These are phyloP conservation scores for Acanthurus tractus DNA, from an alignment of 2,797 vertebrate genomes.

Conservation along the genomic window DNA sequence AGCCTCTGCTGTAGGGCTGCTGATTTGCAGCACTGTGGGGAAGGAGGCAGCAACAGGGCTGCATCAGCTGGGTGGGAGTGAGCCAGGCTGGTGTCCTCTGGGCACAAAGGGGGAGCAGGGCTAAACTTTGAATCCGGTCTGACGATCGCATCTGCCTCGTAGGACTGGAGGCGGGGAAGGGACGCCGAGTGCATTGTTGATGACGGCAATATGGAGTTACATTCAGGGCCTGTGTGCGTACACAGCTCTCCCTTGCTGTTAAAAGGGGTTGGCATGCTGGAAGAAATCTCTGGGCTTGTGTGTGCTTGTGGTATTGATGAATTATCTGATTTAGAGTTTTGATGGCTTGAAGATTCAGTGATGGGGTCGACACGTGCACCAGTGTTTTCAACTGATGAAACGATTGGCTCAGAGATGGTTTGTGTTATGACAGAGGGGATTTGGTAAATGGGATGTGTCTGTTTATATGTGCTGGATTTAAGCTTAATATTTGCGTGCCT, in stretches of 20 bases:
- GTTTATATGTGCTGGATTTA: constrained; percentile 53
- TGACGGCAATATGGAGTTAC: constrained; percentile 48
- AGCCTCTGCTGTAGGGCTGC: constrained; percentile 90
- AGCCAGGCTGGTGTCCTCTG: constrained; percentile 55
- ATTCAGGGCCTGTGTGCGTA: constrained; percentile 27
- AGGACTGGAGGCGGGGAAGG: constrained; percentile 34
- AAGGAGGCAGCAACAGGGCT: constrained; percentile 69
- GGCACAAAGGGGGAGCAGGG: constrained; percentile 35
- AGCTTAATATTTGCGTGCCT: constrained; percentile 49
- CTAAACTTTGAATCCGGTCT: constrained; percentile 42
- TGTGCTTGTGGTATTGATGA: constrained; percentile 35
- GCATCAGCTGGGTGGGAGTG: constrained; percentile 79
- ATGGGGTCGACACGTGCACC: constrained; percentile 1
- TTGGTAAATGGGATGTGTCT: constrained; percentile 41
- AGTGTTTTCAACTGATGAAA: constrained; percentile 24
- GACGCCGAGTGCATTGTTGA: constrained; percentile 55
- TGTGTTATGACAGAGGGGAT: constrained; percentile 32
- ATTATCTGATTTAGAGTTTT: constrained; percentile 30
- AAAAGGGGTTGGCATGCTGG: constrained; percentile 7
- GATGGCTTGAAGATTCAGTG: constrained; percentile 19
- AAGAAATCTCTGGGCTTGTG: constrained; percentile 34
- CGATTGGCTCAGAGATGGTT: constrained; percentile 40
- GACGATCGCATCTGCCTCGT: constrained; percentile 44
- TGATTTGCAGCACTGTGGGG: constrained; percentile 74
- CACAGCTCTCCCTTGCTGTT: constrained; percentile 27